Conservation (phyloP, 2,888 invertebrate genomes). For the Troglohyphantes excavatus region DNA sequence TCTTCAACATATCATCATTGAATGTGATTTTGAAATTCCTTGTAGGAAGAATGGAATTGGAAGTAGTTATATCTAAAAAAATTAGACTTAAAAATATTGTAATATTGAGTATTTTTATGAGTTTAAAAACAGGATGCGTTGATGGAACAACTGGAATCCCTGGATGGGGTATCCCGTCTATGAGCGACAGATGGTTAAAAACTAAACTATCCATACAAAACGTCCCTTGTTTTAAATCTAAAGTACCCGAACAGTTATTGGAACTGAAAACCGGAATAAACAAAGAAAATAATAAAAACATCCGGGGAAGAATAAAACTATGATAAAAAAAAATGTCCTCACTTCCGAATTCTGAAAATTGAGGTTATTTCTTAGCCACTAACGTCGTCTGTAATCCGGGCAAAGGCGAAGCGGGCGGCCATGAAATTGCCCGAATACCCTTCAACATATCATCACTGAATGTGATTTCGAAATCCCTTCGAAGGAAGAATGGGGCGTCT, state of each 20-base stretch:
- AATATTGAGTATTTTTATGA: too few relatives aligned
- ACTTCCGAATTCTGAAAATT: slow-evolving; percentile 44
- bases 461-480: slow-evolving; percentile 61
- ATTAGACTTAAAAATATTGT: too few relatives aligned
- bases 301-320: background rate
- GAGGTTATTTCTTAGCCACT: slow-evolving; percentile 71
- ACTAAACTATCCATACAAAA: too few relatives aligned
- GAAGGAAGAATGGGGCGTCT: slow-evolving; percentile 56
- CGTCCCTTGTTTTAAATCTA: background rate
- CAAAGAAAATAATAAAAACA: background rate
- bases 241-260: slow-evolving; percentile 19
- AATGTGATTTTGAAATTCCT: too few relatives aligned
- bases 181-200: too few relatives aligned
- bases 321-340: slow-evolving; percentile 20
- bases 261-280: slow-evolving; percentile 12
- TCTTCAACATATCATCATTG: too few relatives aligned
- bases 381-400: slow-evolving; percentile 66
- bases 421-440: slow-evolving; percentile 71
- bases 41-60: too few relatives aligned
- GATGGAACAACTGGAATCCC: too few relatives aligned
- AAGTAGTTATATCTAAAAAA: too few relatives aligned
- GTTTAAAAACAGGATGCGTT: too few relatives aligned
- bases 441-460: slow-evolving; percentile 71
- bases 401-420: slow-evolving; percentile 49
- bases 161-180: too few relatives aligned